Conservation (phyloP, 2,797 vertebrate species). For the Lophius americanus region DNA sequence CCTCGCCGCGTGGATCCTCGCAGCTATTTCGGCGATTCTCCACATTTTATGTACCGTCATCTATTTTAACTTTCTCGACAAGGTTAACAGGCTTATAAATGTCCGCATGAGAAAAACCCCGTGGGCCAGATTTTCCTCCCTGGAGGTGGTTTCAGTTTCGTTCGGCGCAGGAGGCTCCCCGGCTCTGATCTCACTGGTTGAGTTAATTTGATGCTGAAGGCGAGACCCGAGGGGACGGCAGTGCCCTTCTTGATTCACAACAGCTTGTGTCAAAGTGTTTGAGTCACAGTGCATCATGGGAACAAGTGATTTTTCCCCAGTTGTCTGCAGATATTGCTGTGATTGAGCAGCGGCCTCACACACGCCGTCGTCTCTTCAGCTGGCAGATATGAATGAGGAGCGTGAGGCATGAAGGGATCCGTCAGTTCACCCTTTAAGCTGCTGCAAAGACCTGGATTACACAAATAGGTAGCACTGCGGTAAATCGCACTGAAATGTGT, state of each 20-base stretch:
- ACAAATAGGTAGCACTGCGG: conserved; percentile 25
- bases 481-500: conserved; percentile 19
- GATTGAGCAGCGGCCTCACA: conserved; percentile 17
- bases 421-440: conserved; percentile 29
- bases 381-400: conserved; percentile 34
- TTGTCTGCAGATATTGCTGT: conserved; percentile 14
- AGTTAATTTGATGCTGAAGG: conserved; percentile 61
- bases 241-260: conserved; percentile 29
- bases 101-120: conserved; percentile 53
- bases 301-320: conserved; percentile 32
- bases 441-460: background rate
- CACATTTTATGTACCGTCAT: conserved; percentile 55
- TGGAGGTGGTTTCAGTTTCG: conserved; percentile 43
- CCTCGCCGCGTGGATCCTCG: conserved; percentile 28
- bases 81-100: conserved; percentile 70
- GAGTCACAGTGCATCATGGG: conserved; percentile 39
- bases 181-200: conserved; percentile 66
- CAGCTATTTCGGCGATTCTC: conserved; percentile 44
- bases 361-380: conserved; percentile 24
- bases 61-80: conserved; percentile 60
- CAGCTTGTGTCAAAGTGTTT: conserved; percentile 61
- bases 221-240: conserved; percentile 54
- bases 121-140: conserved; percentile 38
- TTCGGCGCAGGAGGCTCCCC: conserved; percentile 31
- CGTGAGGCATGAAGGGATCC: conserved; percentile 21